Percentiles rank a stretch among this genome's conserved stretches.
These are phyloP conservation scores for Sphaeramia orbicularis DNA, from an alignment of 2,797 vertebrate genomes.

Conservation along the genomic window DNA sequence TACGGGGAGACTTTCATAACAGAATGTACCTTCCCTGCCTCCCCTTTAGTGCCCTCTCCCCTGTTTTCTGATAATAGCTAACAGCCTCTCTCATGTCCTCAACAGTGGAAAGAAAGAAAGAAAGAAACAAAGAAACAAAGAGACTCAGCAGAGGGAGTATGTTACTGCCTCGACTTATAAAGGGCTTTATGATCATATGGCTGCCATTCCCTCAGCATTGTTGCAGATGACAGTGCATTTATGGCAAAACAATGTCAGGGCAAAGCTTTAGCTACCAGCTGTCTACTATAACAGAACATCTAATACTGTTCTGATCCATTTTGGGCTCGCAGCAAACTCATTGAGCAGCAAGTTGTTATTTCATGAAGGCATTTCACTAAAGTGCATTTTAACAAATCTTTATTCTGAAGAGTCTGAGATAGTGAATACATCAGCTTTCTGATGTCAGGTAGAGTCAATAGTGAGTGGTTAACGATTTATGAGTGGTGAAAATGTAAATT, in stretches of 20 bases:
- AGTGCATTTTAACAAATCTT: not conserved
- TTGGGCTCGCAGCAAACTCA: not conserved
- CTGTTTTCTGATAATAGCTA: constrained; percentile 62
- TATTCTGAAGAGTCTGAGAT: constrained; percentile 2
- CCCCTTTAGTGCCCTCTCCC: constrained; percentile 16
- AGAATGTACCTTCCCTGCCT: constrained; percentile 18
- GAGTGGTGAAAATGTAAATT: constrained; percentile 8
- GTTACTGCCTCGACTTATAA: constrained; percentile 23
- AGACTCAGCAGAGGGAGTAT: constrained; percentile 35
- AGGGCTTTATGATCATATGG: constrained; percentile 51
- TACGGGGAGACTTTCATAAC: constrained; percentile 38
- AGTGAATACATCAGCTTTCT: constrained; percentile 11
- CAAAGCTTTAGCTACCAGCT: not conserved
- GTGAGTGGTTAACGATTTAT: not conserved
- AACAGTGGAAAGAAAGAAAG: constrained; percentile 33
- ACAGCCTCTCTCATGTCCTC: constrained; percentile 49
- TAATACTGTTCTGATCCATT: not conserved
- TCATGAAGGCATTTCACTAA: not conserved
- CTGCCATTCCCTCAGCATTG: constrained; percentile 16
- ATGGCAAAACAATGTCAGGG: constrained; percentile 16
- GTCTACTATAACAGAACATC: not conserved
- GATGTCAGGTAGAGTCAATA: not conserved
- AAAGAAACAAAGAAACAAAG: constrained; percentile 16
- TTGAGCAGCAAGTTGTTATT: constrained; percentile 2
- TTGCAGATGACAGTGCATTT: constrained; percentile 40